These are phyloP conservation scores for Chaetodon trifascialis DNA, from an alignment of 2,113 vertebrate species.

Conservation along the genomic window DNA sequence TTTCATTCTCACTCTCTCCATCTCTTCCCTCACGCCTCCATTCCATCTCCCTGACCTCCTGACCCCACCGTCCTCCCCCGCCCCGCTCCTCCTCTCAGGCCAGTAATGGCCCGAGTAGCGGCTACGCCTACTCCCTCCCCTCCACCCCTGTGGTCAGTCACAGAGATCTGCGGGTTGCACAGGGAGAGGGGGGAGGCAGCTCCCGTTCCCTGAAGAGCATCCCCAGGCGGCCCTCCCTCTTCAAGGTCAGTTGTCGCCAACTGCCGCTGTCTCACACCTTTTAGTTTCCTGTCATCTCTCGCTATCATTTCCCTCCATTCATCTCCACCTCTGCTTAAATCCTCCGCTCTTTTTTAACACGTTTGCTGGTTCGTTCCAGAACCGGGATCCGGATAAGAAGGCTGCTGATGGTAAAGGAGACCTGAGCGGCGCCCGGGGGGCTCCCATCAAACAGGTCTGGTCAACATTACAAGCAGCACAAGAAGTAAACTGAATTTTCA, in stretches of 20 bases:
- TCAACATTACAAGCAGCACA: neutral
- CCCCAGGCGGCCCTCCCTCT: conserved; percentile 94
- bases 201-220: conserved; percentile 88
- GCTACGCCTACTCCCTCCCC: conserved; percentile 93
- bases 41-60: conserved; percentile 30
- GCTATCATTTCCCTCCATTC: conserved; percentile 41
- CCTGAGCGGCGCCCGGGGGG: conserved; percentile 83
- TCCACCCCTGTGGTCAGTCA: conserved; percentile 95
- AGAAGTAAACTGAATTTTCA: conserved; percentile 7
- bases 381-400: conserved; percentile 92
- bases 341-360: neutral
- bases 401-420: conserved; percentile 90
- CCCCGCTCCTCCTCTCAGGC: conserved; percentile 81
- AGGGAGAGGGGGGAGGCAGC: conserved; percentile 80
- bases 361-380: conserved; percentile 82
- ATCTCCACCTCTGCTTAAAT: neutral
- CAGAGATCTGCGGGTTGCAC: conserved; percentile 88
- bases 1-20: conserved; percentile 55
- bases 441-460: conserved; percentile 93
- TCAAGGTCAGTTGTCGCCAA: conserved; percentile 86
- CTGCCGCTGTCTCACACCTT: conserved; percentile 22
- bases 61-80: neutral
- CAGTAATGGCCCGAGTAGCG: conserved; percentile 91
- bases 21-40: conserved; percentile 10
- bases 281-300: conserved; percentile 29